These are phyloP conservation scores for Carassius gibelio DNA, from an alignment of 2,113 vertebrate genomes.

Conservation along the genomic window DNA sequence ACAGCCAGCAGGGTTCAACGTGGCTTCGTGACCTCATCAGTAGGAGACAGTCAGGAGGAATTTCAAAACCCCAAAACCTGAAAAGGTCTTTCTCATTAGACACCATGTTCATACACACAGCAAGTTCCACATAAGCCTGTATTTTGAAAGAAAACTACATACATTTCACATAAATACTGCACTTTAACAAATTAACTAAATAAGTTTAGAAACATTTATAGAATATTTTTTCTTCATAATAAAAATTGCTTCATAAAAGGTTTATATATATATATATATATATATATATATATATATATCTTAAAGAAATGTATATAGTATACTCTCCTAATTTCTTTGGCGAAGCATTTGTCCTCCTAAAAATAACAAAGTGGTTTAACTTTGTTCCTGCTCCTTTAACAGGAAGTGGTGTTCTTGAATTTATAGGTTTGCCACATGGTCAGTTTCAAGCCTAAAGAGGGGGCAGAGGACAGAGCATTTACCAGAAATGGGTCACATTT, in stretches of 20 bases:
- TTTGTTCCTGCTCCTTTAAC: neutral
- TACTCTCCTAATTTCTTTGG: neutral
- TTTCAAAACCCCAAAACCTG: neutral
- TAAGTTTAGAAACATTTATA: too few relatives aligned
- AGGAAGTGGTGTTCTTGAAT: conserved; percentile 5
- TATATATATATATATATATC: too few relatives aligned
- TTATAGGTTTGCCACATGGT: conserved; percentile 22
- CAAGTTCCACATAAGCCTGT: too few relatives aligned
- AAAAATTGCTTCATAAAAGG: too few relatives aligned
- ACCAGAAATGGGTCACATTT: conserved; percentile 34
- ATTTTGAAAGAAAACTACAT: too few relatives aligned
- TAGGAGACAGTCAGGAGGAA: neutral
- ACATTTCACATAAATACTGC: too few relatives aligned
- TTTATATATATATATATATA: too few relatives aligned
- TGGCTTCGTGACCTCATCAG: conserved; percentile 19
- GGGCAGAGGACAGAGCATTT: conserved; percentile 30
- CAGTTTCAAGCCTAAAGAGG: conserved; percentile 26
- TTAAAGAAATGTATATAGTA: too few relatives aligned
- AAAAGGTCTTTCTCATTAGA: conserved; percentile 21
- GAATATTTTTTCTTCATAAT: too few relatives aligned
- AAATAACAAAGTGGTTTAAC: neutral
- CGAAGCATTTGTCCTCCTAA: neutral
- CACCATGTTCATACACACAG: neutral
- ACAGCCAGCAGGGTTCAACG: neutral
- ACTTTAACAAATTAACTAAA: too few relatives aligned